Base-by-base conservation (phyloP, 2,888 invertebrate species). In the Boloria euphrosyne region DNA sequence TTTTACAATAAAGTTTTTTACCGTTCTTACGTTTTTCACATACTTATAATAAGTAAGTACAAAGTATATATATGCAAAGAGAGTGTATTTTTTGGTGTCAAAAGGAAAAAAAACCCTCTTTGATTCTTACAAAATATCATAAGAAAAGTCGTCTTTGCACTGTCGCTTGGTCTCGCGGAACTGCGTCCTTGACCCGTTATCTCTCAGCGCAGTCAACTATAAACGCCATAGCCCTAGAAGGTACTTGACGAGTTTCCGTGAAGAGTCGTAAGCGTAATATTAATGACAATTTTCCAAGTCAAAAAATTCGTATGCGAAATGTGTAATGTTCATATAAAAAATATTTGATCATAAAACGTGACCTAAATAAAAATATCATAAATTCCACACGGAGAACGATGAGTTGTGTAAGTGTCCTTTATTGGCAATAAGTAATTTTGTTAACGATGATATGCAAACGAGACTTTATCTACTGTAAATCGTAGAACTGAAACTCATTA, bases 141-240 rank as follows among this genome's bases (percentile, higher is more conserved):
- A 31, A 49, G 5, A 16, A n/a, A 47, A 27, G 16, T 49, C 55
- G 22, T 55, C 50, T 55, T 22, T 17, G 43, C 49, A 49, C 43
- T 55, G 50, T 53, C 55, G 52, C 47, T 58, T 58, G 43, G 58
- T 55, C 31, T 16, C 51, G 47, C 57, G 68, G 47, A 61, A 65
- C 55, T 58, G 50, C 60, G 64, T 55, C 71, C 68, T 70, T 68
- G 70, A 74, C 71, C 70, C 38, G 53, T 63, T 68, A 72, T 72
- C 68, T 68, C 60, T 44, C 49, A 58, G 65, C 62, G 65, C 51
- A 66, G 65, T 60, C 60, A 61, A 65, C 68, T 67, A 58, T 65
- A 66, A 68, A 44, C 47, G 68, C 60, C 62, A 64, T 64, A 58
- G 46, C 57, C 61, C 63, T 57, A 55, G 22, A 22, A 22, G 22